A percentile compares a stretch with the other conserved stretches of the same genome.
Conservation (phyloP, 1,140 invertebrate genomes). For the Venustaconcha ellipsiformis region DNA sequence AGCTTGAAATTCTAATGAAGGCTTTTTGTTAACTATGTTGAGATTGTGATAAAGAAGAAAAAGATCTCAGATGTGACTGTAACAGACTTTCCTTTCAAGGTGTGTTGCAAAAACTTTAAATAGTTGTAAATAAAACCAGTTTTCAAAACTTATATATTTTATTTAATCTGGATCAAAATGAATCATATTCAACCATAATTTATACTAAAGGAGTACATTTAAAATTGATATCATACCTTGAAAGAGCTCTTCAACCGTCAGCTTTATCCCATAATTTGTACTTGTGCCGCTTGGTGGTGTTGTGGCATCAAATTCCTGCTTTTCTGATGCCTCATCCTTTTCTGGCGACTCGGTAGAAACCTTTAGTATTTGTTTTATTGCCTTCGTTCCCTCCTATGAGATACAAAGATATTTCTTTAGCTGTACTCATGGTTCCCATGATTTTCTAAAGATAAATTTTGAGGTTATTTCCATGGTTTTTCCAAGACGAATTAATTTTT, state of each 20-base stretch:
- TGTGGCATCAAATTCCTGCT: constrained; percentile 4
- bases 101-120: too few relatives aligned
- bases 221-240: constrained; percentile 37
- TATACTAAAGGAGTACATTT: background rate
- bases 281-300: background rate
- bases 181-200: background rate
- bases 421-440: background rate
- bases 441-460: too few relatives aligned
- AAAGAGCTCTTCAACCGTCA: constrained; percentile 65
- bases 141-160: too few relatives aligned
- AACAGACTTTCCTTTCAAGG: too few relatives aligned
- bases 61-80: too few relatives aligned
- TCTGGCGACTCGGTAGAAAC: constrained; percentile 28
- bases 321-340: background rate
- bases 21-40: too few relatives aligned
- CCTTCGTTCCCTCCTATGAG: constrained; percentile 34
- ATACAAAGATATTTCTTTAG: background rate
- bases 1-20: too few relatives aligned
- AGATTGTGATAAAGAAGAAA: too few relatives aligned
- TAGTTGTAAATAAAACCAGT: too few relatives aligned
- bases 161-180: too few relatives aligned
- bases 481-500: too few relatives aligned
- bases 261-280: constrained; percentile 50
- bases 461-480: too few relatives aligned
- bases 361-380: constrained; percentile 50